A percentile compares a stretch with the other conserved stretches of the same genome.
Conservation (phyloP, 2,797 vertebrate species). For the Scolopax bukidnonensis region DNA sequence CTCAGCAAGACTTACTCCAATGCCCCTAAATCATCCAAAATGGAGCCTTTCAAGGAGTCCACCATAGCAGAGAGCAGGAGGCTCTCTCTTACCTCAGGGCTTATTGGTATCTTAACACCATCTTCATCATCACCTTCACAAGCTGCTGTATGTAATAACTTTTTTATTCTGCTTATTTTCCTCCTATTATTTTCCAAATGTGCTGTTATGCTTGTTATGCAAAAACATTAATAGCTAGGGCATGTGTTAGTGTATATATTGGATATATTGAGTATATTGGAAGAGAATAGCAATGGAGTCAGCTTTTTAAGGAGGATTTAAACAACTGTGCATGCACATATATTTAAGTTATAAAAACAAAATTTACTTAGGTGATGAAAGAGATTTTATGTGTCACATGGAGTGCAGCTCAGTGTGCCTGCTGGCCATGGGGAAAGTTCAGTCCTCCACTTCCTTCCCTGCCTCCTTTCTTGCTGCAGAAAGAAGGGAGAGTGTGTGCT, state of each 20-base stretch:
- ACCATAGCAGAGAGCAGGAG: slow-evolving; percentile 83
- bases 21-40: slow-evolving; percentile 84
- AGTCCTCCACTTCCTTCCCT: background rate
- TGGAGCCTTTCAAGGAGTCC: slow-evolving; percentile 86
- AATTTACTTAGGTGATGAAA: background rate
- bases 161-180: slow-evolving; percentile 23
- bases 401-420: background rate
- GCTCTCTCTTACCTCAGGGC: slow-evolving; percentile 93
- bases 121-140: slow-evolving; percentile 83
- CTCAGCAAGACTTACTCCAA: slow-evolving; percentile 86
- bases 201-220: background rate
- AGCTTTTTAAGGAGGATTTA: background rate
- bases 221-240: background rate
- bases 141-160: slow-evolving; percentile 78
- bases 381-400: background rate
- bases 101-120: slow-evolving; percentile 90
- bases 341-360: background rate
- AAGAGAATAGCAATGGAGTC: background rate
- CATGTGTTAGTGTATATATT: background rate
- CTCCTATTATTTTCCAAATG: background rate
- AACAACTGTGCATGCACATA: background rate
- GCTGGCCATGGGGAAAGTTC: background rate
- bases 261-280: background rate
- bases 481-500: background rate
- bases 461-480: background rate